phyloP scores from a whole-genome alignment of 2,797 vertebrate genomes.

The Pipistrellus pygmaeus region DNA sequence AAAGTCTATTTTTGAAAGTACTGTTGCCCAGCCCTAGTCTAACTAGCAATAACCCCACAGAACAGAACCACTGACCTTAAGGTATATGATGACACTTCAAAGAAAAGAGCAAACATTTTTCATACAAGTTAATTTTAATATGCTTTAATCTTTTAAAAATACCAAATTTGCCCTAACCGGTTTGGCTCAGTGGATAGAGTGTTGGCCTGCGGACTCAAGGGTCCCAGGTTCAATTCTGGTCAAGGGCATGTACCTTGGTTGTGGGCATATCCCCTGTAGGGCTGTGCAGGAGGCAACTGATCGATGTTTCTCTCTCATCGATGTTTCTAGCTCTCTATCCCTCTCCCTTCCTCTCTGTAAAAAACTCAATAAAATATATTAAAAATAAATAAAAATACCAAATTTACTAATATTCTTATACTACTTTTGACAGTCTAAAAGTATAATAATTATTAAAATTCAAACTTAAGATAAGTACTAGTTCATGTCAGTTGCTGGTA shows the following conservation, averaged over 20 bases:
- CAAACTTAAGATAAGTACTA: conserved; percentile 39
- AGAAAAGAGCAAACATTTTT: conserved; percentile 14
- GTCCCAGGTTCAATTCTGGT: no score
- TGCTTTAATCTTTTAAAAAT: not conserved
- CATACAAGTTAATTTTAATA: conserved; percentile 9
- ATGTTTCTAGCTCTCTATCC: no score
- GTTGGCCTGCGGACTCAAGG: no score
- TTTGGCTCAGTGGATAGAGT: no score
- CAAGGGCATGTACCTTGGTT: no score
- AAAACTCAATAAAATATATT: no score
- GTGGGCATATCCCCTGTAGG: no score
- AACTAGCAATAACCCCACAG: not conserved
- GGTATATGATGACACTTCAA: not conserved
- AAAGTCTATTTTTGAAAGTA: conserved; percentile 40
- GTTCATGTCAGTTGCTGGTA: not conserved
- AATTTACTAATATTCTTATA: not conserved
- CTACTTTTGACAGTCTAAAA: conserved; percentile 16
- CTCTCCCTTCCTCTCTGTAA: no score
- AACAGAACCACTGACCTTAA: not conserved
- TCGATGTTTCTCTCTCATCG: no score
- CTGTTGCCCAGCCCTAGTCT: not conserved
- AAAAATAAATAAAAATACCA: no score
- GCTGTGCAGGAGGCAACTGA: no score
- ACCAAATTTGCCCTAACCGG: not conserved
- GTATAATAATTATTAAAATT: not conserved